These are phyloP conservation scores for Epizoanthus illoricatus DNA, from an alignment of 92 coral and sea anemone species.

Conservation along the genomic window DNA sequence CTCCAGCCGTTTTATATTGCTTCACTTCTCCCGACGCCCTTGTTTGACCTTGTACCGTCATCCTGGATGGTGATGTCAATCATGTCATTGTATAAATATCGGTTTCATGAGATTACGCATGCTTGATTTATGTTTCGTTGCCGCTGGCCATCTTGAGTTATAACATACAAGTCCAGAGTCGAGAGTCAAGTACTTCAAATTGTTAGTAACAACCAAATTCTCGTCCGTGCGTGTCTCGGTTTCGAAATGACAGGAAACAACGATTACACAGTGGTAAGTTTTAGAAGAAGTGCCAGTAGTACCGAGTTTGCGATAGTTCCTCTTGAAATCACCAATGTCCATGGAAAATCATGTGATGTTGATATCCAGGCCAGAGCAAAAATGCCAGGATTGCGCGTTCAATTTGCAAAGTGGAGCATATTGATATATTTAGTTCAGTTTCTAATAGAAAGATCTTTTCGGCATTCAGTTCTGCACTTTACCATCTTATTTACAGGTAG, in stretches of 20 bases:
- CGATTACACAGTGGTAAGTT: conserved; percentile 28
- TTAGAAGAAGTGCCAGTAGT: background rate
- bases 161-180: background rate
- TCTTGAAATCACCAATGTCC: background rate
- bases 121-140: background rate
- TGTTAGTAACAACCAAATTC: background rate
- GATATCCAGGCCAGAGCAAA: background rate
- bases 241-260: conserved; percentile 25
- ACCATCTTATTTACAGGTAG: too few species aligned
- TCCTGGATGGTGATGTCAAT: background rate
- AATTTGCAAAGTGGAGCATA: too few species aligned
- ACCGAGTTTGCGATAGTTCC: too few species aligned
- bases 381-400: too few species aligned
- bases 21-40: conserved; percentile 24
- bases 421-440: too few species aligned
- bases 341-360: background rate
- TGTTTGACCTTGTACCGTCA: conserved; percentile 30
- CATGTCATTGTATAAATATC: background rate
- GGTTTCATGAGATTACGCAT: background rate
- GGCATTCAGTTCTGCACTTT: too few species aligned
- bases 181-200: too few species aligned
- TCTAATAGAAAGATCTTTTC: too few species aligned
- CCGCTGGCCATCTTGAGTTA: background rate
- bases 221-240: too few species aligned
- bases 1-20: too few species aligned